These are phyloP conservation scores for Argyresthia goedartella DNA, from an alignment of 2,888 invertebrate genomes.

Conservation along the genomic window DNA sequence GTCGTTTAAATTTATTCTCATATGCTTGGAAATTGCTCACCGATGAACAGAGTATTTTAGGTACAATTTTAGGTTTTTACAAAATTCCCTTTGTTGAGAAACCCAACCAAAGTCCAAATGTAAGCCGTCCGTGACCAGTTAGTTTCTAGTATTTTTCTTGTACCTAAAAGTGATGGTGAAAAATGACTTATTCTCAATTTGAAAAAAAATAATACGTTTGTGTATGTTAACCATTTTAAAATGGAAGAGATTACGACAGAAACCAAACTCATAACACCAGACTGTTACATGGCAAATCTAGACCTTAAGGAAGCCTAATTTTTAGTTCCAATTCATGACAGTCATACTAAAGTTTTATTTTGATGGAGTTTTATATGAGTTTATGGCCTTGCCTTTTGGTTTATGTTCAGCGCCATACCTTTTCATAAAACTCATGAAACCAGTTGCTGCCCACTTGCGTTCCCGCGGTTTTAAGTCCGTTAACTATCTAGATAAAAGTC, in stretches of 20 bases:
- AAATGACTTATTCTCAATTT: conserved; percentile 5
- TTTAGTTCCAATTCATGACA: too few relatives aligned
- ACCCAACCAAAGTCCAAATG: not conserved
- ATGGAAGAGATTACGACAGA: conserved; percentile 8
- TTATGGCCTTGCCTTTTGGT: not conserved
- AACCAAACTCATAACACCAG: conserved; percentile 1
- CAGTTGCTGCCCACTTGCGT: too few relatives aligned
- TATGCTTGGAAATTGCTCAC: not conserved
- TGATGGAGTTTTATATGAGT: not conserved
- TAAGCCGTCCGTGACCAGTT: not conserved
- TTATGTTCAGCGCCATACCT: too few relatives aligned
- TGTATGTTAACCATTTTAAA: conserved; percentile 5
- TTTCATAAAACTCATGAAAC: not conserved
- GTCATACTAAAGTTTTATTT: conserved; percentile 5
- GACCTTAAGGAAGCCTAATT: too few relatives aligned
- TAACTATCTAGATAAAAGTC: not conserved
- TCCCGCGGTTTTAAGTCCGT: not conserved
- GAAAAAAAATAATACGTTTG: conserved; percentile 6
- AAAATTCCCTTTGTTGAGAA: not conserved
- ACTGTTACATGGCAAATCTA: conserved; percentile 2
- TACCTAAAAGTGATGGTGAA: conserved; percentile 6
- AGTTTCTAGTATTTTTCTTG: too few relatives aligned
- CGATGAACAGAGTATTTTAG: not conserved
- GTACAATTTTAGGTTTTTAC: not conserved
- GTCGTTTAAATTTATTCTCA: not conserved